These are phyloP conservation scores for Microtus ochrogaster DNA, from an alignment of 2,113 vertebrate species.

Conservation along the genomic window DNA sequence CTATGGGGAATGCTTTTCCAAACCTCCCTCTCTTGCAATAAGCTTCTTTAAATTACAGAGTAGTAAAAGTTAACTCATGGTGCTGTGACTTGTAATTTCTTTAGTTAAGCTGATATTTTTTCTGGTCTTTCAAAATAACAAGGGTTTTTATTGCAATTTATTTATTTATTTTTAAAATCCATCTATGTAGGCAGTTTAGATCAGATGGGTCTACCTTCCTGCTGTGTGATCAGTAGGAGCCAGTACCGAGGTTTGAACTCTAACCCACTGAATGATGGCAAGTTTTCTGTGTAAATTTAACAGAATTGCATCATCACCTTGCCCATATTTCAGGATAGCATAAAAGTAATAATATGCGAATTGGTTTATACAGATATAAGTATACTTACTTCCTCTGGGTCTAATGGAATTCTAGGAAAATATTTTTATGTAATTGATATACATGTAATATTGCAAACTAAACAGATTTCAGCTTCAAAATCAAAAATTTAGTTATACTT, in stretches of 20 bases:
- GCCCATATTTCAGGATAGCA: background rate
- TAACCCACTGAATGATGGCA: fast-evolving
- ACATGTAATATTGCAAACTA: background rate
- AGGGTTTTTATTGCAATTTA: background rate
- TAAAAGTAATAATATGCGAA: background rate
- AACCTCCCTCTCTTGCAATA: background rate
- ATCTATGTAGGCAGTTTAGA: background rate
- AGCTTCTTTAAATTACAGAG: background rate
- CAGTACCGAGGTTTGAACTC: background rate
- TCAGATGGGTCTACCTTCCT: fast-evolving
- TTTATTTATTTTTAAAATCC: too few species aligned
- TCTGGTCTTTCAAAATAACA: background rate
- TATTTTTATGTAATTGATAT: too few species aligned
- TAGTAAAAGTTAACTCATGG: background rate
- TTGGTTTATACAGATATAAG: background rate
- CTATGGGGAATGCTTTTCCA: background rate
- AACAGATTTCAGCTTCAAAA: background rate
- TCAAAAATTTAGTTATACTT: background rate
- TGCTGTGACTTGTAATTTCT: background rate
- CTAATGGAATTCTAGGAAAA: too few species aligned
- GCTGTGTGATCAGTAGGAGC: fast-evolving
- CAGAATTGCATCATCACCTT: background rate
- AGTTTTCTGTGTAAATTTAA: background rate
- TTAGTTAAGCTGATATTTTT: background rate
- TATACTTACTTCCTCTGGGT: background rate